These are phyloP conservation scores for Mesocricetus auratus DNA, from an alignment of 2,113 vertebrate species.

Conservation along the genomic window DNA sequence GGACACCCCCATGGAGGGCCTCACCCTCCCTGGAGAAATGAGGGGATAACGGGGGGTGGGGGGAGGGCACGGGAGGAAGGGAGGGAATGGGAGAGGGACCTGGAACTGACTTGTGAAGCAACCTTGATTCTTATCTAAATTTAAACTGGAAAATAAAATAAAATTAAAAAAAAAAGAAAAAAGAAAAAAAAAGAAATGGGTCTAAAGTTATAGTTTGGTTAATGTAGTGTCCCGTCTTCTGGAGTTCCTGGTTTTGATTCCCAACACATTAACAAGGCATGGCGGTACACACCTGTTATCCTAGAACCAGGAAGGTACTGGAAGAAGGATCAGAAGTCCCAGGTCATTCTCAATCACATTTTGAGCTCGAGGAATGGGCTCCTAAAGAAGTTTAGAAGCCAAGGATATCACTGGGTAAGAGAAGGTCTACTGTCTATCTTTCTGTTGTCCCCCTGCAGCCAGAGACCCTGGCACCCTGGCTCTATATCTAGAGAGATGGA, in stretches of 20 bases:
- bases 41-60: no score
- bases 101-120: no score
- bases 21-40: no score
- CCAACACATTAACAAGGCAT: neutral
- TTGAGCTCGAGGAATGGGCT: neutral
- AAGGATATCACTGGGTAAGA: neutral
- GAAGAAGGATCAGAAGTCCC: neutral
- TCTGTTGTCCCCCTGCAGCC: neutral
- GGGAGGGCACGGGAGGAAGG: no score
- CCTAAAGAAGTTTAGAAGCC: neutral
- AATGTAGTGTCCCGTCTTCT: neutral
- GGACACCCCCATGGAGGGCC: no score
- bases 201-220: neutral
- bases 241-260: neutral
- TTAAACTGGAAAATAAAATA: no score
- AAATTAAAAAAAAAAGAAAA: no score
- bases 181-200: neutral
- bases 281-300: neutral
- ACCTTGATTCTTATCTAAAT: no score
- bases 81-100: no score
- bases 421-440: neutral
- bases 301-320: neutral
- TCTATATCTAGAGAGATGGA: neutral
- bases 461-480: neutral
- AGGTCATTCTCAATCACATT: neutral